Evolutionary conservation across 2,888 invertebrate species (phyloP).

Genomic region (Drosophila rubida): DNA sequence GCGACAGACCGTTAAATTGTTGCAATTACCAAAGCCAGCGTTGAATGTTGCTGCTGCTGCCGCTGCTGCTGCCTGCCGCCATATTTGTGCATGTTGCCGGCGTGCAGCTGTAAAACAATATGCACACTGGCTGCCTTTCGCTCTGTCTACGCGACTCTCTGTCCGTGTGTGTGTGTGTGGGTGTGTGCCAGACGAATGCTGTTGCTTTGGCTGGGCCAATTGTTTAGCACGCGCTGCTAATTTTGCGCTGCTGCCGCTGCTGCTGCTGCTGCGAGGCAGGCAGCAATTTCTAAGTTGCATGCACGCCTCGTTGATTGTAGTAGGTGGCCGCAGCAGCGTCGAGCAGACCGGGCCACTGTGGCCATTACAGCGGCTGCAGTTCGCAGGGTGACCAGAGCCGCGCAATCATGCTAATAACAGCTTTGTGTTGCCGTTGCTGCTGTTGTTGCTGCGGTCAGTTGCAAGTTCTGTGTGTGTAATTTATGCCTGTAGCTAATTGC

Average conservation of each 20-base stretch:
- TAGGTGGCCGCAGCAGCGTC: conserved; percentile 56
- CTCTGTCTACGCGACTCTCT: conserved; percentile 34
- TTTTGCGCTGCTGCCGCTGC: conserved; percentile 59
- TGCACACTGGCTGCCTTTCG: conserved; percentile 47
- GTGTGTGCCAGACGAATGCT: conserved; percentile 48
- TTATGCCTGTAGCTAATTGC: conserved; percentile 75
- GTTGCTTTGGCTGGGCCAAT: conserved; percentile 60
- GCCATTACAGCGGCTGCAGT: conserved; percentile 53
- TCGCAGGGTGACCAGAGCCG: conserved; percentile 59
- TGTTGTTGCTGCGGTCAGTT: conserved; percentile 37
- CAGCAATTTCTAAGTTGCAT: conserved; percentile 80
- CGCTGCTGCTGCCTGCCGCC: conserved; percentile 56
- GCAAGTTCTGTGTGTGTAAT: conserved; percentile 59
- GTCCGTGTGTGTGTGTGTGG: conserved; percentile 42
- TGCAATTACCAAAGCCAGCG: conserved; percentile 82
- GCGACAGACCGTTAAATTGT: conserved; percentile 84
- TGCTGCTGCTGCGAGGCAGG: conserved; percentile 64
- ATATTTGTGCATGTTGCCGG: conserved; percentile 64
- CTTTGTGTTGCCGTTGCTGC: conserved; percentile 48
- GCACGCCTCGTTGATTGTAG: conserved; percentile 82
- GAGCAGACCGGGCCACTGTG: conserved; percentile 18
- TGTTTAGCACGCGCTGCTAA: conserved; percentile 81
- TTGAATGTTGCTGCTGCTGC: conserved; percentile 43
- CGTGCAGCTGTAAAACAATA: conserved; percentile 77
- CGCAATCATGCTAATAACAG: conserved; percentile 79